Percentiles rank a stretch among this genome's conserved stretches.
These are phyloP conservation scores for Leptopilina boulardi DNA, from an alignment of 1,140 invertebrate genomes.

Conservation along the genomic window DNA sequence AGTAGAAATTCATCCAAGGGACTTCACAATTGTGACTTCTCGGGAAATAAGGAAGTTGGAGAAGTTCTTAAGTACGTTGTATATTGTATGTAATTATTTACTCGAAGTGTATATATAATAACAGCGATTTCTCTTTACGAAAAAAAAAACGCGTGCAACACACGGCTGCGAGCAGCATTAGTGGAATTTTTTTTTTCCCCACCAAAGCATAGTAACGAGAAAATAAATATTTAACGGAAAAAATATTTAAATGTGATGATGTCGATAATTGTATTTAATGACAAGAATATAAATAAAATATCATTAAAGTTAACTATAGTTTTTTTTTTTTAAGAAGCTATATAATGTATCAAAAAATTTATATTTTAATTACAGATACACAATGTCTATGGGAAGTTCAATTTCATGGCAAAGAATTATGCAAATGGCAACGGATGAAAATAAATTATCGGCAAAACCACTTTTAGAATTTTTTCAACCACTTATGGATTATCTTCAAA, in stretches of 20 bases:
- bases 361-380: not conserved
- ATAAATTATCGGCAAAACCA: not conserved
- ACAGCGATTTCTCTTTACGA: not conserved
- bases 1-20: not conserved
- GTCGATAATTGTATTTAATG: no score
- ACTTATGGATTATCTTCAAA: not conserved
- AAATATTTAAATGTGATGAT: not conserved
- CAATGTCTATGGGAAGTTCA: constrained; percentile 7
- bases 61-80: constrained; percentile 15
- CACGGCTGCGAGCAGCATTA: not conserved
- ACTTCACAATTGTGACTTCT: constrained; percentile 23
- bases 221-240: not conserved
- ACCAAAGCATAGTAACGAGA: not conserved
- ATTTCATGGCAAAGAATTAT: not conserved
- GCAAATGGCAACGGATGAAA: not conserved
- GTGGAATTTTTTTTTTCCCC: not conserved
- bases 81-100: constrained; percentile 6
- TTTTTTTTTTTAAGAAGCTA: no score
- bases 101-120: not conserved
- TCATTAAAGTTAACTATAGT: not conserved
- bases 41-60: constrained; percentile 19
- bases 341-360: no score
- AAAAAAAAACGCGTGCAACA: not conserved
- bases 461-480: not conserved
- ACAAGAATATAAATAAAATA: not conserved